A percentile compares a stretch with the other conserved stretches of the same genome.
These are phyloP conservation scores for Sigmodon hispidus DNA, from an alignment of 2,113 vertebrate species.

Conservation along the genomic window DNA sequence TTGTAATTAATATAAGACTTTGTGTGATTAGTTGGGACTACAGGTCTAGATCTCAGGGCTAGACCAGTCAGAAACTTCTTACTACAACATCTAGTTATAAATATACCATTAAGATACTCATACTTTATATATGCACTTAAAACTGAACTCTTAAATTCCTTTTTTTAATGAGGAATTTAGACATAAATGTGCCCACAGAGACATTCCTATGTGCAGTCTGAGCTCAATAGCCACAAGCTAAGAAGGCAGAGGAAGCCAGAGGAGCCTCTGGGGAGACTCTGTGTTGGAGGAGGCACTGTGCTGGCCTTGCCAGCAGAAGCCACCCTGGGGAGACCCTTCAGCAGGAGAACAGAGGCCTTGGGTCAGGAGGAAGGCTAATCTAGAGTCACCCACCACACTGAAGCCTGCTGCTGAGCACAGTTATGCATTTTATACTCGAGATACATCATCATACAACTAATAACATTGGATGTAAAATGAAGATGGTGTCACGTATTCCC, in stretches of 20 bases:
- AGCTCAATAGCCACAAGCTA: not conserved
- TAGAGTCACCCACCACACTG: not conserved
- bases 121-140: not conserved
- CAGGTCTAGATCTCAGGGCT: too few relatives aligned
- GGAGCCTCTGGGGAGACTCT: not conserved
- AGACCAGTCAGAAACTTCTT: too few relatives aligned
- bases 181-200: not conserved
- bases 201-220: not conserved
- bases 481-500: slow-evolving; percentile 22
- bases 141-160: not conserved
- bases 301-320: too few relatives aligned
- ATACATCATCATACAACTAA: slow-evolving; percentile 35
- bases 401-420: not conserved
- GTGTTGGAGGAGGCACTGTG: not conserved
- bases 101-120: not conserved
- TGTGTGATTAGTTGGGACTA: too few relatives aligned
- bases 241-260: not conserved
- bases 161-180: not conserved
- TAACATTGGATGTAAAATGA: slow-evolving; percentile 12
- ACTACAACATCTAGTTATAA: not conserved
- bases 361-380: slow-evolving; percentile 1
- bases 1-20: too few relatives aligned
- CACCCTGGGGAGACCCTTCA: too few relatives aligned
- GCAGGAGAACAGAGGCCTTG: too few relatives aligned
- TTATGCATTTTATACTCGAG: slow-evolving; percentile 5